Conservation (phyloP, 2,888 invertebrate species). For the Idaea straminata region DNA sequence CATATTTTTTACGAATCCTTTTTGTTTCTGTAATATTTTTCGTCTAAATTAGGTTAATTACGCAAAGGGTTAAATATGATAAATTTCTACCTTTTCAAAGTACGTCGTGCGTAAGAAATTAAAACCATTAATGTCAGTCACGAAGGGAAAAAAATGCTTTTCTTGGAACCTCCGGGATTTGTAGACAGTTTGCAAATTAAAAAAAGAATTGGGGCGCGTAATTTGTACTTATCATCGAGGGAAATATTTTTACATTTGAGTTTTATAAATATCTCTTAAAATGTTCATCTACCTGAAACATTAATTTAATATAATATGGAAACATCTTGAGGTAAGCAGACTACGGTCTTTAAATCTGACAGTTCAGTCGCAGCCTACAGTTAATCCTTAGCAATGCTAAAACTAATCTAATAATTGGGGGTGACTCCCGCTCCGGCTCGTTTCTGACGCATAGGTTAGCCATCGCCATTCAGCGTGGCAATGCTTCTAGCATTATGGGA, state of each 20-base stretch:
- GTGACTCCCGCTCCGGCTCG: too few species aligned
- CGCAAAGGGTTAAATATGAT: slow-evolving; percentile 58
- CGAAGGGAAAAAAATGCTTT: slow-evolving; percentile 49
- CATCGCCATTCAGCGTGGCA: too few species aligned
- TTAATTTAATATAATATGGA: too few species aligned
- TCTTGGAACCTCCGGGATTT: slow-evolving; percentile 14
- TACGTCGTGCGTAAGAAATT: slow-evolving; percentile 56
- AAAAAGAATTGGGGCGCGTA: neutral
- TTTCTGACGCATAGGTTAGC: too few species aligned
- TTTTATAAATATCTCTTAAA: too few species aligned
- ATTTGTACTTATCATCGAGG: neutral
- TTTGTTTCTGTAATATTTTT: slow-evolving; percentile 40
- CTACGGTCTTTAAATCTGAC: neutral
- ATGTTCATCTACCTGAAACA: too few species aligned
- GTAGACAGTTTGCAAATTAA: neutral
- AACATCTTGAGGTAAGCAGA: too few species aligned
- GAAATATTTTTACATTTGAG: neutral
- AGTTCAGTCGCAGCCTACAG: neutral
- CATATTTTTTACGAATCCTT: slow-evolving; percentile 38
- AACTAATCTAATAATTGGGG: too few species aligned
- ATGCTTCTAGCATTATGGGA: too few species aligned
- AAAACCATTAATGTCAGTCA: slow-evolving; percentile 52
- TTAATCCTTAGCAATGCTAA: too few species aligned
- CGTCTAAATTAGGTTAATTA: slow-evolving; percentile 61
- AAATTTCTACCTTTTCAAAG: slow-evolving; percentile 62